Evolutionary conservation across 2,888 invertebrate species (phyloP).

Genomic region (Galerucella pusilla): DNA sequence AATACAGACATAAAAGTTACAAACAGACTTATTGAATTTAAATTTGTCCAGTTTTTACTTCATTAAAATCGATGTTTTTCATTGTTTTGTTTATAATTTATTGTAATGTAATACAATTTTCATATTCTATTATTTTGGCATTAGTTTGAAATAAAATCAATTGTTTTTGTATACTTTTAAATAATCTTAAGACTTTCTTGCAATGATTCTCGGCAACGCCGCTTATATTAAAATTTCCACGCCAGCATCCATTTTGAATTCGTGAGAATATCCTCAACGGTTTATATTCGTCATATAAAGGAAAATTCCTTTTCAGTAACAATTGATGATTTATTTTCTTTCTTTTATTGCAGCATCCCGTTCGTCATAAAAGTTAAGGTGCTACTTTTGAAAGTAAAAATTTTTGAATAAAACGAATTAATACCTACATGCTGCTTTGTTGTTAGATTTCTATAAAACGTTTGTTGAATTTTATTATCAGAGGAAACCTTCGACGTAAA

Average conservation of each 20-base stretch:
- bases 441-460: neutral
- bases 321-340: slow-evolving; percentile 11
- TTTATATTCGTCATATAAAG: slow-evolving; percentile 15
- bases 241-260: slow-evolving; percentile 23
- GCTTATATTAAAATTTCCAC: neutral
- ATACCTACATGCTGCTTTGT: slow-evolving; percentile 7
- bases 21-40: no score
- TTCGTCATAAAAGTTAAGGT: slow-evolving; percentile 7
- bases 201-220: slow-evolving; percentile 8
- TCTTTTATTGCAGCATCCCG: slow-evolving; percentile 9
- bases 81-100: no score
- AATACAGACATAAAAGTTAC: no score
- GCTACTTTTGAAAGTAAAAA: neutral
- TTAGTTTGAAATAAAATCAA: no score
- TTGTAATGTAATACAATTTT: neutral
- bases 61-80: no score
- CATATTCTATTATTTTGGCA: neutral
- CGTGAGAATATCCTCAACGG: neutral
- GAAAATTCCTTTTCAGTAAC: slow-evolving; percentile 9
- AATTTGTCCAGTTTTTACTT: no score
- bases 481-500: neutral
- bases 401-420: neutral
- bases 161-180: neutral
- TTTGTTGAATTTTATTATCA: neutral
- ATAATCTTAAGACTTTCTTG: neutral